Evolutionary conservation across 2,797 vertebrate species (phyloP), one percentile per base, ranked within the genome.

Genomic region (Cottoperca gobio): DNA sequence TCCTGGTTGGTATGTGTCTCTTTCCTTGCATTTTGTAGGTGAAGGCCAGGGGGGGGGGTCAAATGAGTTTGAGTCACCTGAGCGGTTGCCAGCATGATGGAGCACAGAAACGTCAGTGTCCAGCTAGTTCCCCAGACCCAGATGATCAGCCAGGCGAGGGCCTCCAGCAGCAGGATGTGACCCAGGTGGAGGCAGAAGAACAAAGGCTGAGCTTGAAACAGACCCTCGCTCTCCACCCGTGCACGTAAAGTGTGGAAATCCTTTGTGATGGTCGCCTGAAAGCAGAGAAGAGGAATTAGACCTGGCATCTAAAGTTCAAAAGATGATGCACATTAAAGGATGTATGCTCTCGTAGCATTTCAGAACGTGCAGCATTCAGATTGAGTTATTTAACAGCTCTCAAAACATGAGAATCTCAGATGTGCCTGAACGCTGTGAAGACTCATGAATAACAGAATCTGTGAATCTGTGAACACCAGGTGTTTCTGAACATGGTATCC

Each of bases 101-200:
- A 68, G 0, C 95, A 91, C 57, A 99, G 40, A 58, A 96, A 13
- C 0, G 97, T 97, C 16, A 93, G 82, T 17, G 92, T 93, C 98
- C 97, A 99, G 81, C 96, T 94, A 0, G 95, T 97, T 13, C 97
- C 98, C 0, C 94, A 96, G 83, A 94, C 83, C 24, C 70, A 96
- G 26, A 97, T 11, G 17, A 95, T 92, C 46, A 96, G 50, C 96
- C 96, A 96, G 9, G 95, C 94, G 3, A 97, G 19, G 66, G 86
- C 85, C 88, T 99, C 98, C 92, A 99, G 88, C 46, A 92, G 85
- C 6, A 99, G n/a, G 68, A 99, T 96, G 73, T 99, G 98, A 31
- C 81, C 91, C 82, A 99, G 76, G 68, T 95, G 93, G 24, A 98
- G 90, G 17, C 90, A 91, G 93, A 97, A 99, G 91, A 99, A 99